Percentiles rank a stretch among this genome's conserved stretches.
These are phyloP conservation scores for Stegodyphus dumicola DNA, from an alignment of 1,140 invertebrate species.

Conservation along the genomic window DNA sequence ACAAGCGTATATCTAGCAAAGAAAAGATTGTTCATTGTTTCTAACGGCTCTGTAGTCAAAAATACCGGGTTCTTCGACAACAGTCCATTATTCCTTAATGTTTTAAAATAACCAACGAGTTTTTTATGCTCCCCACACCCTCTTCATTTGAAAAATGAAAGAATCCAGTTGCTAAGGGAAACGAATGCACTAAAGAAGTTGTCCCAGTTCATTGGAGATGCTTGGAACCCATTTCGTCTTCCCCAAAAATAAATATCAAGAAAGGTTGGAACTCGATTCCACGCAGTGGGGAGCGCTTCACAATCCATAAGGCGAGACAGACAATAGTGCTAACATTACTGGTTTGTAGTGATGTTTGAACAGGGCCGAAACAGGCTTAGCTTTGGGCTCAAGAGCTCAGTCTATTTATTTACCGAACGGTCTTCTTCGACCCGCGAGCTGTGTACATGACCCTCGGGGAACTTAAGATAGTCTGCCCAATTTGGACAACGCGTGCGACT, in stretches of 20 bases:
- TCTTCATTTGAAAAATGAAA: neutral
- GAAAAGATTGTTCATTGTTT: no score
- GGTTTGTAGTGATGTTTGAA: conserved; percentile 50
- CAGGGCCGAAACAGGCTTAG: conserved; percentile 48
- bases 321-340: conserved; percentile 57
- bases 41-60: no score
- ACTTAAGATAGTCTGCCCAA: conserved; percentile 32
- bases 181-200: conserved; percentile 1
- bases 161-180: conserved; percentile 17
- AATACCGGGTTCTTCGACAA: neutral
- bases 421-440: conserved; percentile 36
- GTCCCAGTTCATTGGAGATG: conserved; percentile 21
- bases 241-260: conserved; percentile 11
- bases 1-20: no score
- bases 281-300: neutral
- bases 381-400: conserved; percentile 45
- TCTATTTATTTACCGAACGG: conserved; percentile 50
- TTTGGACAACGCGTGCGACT: conserved; percentile 12
- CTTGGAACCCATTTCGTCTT: conserved; percentile 22
- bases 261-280: conserved; percentile 36
- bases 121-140: neutral
- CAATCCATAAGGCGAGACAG: conserved; percentile 42
- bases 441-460: conserved; percentile 49
- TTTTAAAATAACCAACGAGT: neutral
- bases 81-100: neutral